These are phyloP conservation scores for Candoia aspera DNA, from an alignment of 2,113 vertebrate genomes.

Conservation along the genomic window DNA sequence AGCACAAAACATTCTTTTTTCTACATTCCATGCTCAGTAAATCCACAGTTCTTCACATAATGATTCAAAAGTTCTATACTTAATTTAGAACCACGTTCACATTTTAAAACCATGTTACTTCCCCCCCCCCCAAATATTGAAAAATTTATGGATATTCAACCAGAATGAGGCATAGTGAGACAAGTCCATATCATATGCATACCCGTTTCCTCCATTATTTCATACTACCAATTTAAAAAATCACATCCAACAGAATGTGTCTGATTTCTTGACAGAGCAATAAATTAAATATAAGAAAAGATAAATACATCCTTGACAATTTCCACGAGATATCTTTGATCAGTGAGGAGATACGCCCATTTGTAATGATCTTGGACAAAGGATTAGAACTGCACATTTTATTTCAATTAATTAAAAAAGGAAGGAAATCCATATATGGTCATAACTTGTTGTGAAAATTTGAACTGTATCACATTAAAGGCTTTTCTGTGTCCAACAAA, in stretches of 20 bases:
- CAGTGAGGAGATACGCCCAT: not conserved
- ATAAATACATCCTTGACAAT: not conserved
- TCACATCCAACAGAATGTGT: not conserved
- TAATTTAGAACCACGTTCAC: too few species aligned
- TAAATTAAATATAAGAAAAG: not conserved
- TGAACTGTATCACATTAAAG: not conserved
- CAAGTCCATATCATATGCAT: not conserved
- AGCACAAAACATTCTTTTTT: not conserved
- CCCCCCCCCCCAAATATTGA: too few species aligned
- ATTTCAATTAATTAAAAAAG: not conserved
- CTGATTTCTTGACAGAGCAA: not conserved
- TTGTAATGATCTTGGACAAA: not conserved
- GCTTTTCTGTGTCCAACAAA: not conserved
- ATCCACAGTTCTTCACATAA: too few species aligned
- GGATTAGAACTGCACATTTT: not conserved
- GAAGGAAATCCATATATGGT: not conserved
- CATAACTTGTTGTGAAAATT: not conserved
- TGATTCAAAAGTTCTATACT: too few species aligned
- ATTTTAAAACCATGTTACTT: too few species aligned
- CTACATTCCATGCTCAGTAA: too few species aligned
- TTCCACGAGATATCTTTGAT: not conserved
- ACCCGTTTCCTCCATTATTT: not conserved
- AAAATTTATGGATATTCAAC: too few species aligned
- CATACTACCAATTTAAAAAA: not conserved
- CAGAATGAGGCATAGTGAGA: too few species aligned